phyloP scores from a whole-genome alignment of 2,888 invertebrate species.

The Epinotia nisella region DNA sequence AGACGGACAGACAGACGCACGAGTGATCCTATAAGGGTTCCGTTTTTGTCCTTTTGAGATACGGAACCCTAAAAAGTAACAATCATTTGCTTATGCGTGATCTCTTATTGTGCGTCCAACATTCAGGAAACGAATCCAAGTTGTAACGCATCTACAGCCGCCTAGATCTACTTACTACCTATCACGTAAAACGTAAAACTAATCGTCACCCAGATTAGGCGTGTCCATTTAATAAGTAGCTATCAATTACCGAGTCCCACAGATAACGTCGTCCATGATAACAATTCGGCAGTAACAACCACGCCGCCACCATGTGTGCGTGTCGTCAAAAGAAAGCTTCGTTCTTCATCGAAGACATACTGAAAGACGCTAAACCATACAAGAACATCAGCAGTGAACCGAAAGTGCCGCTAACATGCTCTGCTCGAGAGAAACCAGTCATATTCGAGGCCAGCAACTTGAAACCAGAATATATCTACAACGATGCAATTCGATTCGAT shows the following conservation, averaged over 20 bases:
- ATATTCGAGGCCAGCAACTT: not conserved
- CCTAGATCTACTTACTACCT: slow-evolving; percentile 10
- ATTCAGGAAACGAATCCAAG: not conserved
- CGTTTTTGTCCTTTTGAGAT: too few relatives aligned
- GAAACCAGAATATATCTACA: slow-evolving; percentile 4
- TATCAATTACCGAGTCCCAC: slow-evolving; percentile 76
- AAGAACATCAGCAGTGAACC: slow-evolving; percentile 66
- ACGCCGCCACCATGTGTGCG: slow-evolving; percentile 74
- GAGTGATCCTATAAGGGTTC: too few relatives aligned
- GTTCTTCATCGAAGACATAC: slow-evolving; percentile 76
- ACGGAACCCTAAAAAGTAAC: too few relatives aligned
- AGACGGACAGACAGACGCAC: too few relatives aligned
- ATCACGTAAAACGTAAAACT: slow-evolving; percentile 52
- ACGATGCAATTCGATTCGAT: slow-evolving; percentile 3
- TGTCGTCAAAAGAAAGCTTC: slow-evolving; percentile 77
- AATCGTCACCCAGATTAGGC: slow-evolving; percentile 69
- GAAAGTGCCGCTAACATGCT: slow-evolving; percentile 61
- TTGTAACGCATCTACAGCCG: slow-evolving; percentile 26
- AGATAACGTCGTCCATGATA: slow-evolving; percentile 70
- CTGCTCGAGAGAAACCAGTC: slow-evolving; percentile 27
- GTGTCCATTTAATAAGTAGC: slow-evolving; percentile 80
- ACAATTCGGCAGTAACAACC: slow-evolving; percentile 73
- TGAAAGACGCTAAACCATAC: slow-evolving; percentile 65
- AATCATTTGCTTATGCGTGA: too few relatives aligned
- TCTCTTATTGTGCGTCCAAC: not conserved